A percentile compares a stretch with the other conserved stretches of the same genome.
phyloP scores from a whole-genome alignment of 2,113 vertebrate genomes.

The Pithys albifrons region DNA sequence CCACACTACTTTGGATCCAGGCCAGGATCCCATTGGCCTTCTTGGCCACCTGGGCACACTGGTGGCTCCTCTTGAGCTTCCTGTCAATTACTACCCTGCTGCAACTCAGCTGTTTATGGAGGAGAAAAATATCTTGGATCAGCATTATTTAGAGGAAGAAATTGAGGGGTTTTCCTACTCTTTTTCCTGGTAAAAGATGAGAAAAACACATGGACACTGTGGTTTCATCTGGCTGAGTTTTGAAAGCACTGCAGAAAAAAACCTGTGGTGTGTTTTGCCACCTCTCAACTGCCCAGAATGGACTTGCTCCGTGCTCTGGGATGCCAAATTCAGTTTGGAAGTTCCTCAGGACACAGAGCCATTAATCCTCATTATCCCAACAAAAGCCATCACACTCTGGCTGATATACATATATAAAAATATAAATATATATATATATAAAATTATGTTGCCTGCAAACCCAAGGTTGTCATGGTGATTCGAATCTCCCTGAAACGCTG shows the following conservation, averaged over 20 bases:
- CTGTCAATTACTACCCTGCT: background rate
- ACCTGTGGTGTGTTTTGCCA: background rate
- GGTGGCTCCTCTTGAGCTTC: too few relatives aligned
- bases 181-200: background rate
- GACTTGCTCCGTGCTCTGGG: fast-evolving
- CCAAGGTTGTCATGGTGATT: conserved; percentile 43
- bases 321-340: background rate
- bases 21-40: too few relatives aligned
- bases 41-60: too few relatives aligned
- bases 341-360: background rate
- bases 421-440: background rate
- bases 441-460: conserved; percentile 2
- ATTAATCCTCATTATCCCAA: background rate
- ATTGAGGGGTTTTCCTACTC: fast-evolving
- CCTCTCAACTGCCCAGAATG: background rate
- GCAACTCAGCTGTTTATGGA: background rate
- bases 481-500: conserved; percentile 18
- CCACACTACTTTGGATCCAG: too few relatives aligned
- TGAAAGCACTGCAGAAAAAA: background rate
- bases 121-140: background rate
- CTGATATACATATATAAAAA: background rate
- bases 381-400: background rate
- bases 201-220: background rate
- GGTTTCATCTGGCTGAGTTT: background rate
- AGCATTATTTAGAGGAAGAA: background rate